Percentiles rank a stretch among this genome's conserved stretches.
Evolutionary conservation across 2,113 vertebrate genomes (phyloP).

Genomic region (Synchiropus splendidus): DNA sequence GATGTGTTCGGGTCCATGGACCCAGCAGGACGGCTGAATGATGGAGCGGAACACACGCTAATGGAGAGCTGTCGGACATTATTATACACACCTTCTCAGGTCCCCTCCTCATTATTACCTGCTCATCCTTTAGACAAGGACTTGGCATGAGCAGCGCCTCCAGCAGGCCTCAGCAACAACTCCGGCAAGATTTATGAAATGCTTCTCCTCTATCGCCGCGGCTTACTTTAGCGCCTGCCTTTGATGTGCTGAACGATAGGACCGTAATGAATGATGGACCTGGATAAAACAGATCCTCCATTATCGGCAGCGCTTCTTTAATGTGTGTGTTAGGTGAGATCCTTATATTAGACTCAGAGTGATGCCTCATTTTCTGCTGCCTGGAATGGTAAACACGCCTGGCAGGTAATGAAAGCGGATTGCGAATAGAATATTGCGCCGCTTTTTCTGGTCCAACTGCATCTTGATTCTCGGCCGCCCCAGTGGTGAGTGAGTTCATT

Average conservation of each 20-base stretch:
- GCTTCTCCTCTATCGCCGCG: slow-evolving; percentile 8
- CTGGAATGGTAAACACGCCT: slow-evolving; percentile 17
- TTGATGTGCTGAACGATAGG: slow-evolving; percentile 1
- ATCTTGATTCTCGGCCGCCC: slow-evolving; percentile 16
- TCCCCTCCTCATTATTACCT: slow-evolving; percentile 31
- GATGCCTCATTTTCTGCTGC: slow-evolving; percentile 17
- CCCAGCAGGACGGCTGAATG: slow-evolving; percentile 27
- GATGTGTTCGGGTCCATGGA: slow-evolving; percentile 12
- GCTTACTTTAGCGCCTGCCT: too few relatives aligned
- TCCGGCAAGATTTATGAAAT: slow-evolving; percentile 32
- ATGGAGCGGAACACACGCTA: slow-evolving; percentile 19
- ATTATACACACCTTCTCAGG: slow-evolving; percentile 15
- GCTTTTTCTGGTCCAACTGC: slow-evolving; percentile 7
- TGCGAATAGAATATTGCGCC: slow-evolving; percentile 22
- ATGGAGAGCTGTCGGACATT: slow-evolving; percentile 18
- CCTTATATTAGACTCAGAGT: slow-evolving; percentile 1
- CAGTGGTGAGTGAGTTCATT: slow-evolving; percentile 26
- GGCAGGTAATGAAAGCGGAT: slow-evolving; percentile 25
- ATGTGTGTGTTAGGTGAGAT: slow-evolving; percentile 12
- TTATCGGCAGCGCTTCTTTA: slow-evolving; percentile 10
- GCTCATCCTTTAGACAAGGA: slow-evolving; percentile 25
- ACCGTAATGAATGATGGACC: slow-evolving; percentile 14
- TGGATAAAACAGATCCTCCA: too few relatives aligned
- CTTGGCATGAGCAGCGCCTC: slow-evolving; percentile 20
- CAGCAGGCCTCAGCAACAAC: slow-evolving; percentile 22